Evolutionary conservation across 2,888 invertebrate species (phyloP).

Genomic region (Dione juno): DNA sequence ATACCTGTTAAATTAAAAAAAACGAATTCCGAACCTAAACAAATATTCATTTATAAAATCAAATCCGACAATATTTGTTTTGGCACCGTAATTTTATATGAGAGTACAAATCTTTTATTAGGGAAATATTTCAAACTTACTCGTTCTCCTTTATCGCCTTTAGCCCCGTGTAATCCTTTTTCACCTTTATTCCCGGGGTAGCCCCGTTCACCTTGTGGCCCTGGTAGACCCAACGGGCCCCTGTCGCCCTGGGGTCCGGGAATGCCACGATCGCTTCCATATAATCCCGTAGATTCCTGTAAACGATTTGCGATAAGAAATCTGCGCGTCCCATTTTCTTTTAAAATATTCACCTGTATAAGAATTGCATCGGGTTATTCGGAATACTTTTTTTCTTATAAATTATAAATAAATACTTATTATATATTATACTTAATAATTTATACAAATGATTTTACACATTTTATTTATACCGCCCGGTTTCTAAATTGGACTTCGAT

Average conservation of each 20-base stretch:
- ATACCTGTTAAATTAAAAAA: constrained; percentile 5
- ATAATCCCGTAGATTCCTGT: constrained; percentile 80
- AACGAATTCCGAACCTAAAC: constrained; percentile 21
- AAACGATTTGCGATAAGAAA: constrained; percentile 36
- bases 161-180: constrained; percentile 83
- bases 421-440: too few relatives aligned
- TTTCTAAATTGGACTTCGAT: too few relatives aligned
- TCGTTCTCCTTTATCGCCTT: constrained; percentile 89
- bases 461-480: too few relatives aligned
- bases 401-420: too few relatives aligned
- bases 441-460: too few relatives aligned
- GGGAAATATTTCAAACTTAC: constrained; percentile 71
- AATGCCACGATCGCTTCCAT: constrained; percentile 83
- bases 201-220: constrained; percentile 86
- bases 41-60: constrained; percentile 34
- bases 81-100: constrained; percentile 15
- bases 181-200: constrained; percentile 85
- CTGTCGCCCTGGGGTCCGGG: constrained; percentile 88
- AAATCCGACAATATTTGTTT: constrained; percentile 29
- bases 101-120: constrained; percentile 26
- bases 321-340: neutral
- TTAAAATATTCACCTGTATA: neutral
- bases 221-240: constrained; percentile 86
- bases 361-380: too few relatives aligned
- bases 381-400: too few relatives aligned